Percentiles rank a stretch among this genome's conserved stretches.
Conservation (phyloP, 2,888 invertebrate species). For the Buathra laborator region DNA sequence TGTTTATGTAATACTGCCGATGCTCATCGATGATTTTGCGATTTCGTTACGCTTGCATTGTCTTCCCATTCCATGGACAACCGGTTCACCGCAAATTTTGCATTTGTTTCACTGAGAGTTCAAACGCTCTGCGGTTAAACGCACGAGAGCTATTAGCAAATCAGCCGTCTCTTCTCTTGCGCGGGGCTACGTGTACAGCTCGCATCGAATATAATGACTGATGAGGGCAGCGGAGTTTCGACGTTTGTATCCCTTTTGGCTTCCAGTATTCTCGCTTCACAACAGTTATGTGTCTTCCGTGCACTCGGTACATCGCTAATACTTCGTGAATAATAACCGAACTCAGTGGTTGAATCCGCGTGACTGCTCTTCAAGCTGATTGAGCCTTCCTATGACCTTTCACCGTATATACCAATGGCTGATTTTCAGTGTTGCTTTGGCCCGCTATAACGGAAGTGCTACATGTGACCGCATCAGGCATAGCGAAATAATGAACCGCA, state of each 20-base stretch:
- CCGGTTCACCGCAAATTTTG: slow-evolving; percentile 14
- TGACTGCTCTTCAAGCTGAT: slow-evolving; percentile 55
- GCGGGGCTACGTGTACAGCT: slow-evolving; percentile 35
- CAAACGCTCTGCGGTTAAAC: slow-evolving; percentile 70
- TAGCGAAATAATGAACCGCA: slow-evolving; percentile 60
- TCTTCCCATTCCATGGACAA: slow-evolving; percentile 14
- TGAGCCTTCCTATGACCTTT: slow-evolving; percentile 38
- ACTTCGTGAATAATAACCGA: slow-evolving; percentile 63
- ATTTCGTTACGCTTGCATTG: not conserved
- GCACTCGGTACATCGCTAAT: slow-evolving; percentile 54
- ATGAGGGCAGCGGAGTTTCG: slow-evolving; percentile 74
- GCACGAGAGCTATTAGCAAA: slow-evolving; percentile 77
- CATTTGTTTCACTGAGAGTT: slow-evolving; percentile 41
- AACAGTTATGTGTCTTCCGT: slow-evolving; percentile 41
- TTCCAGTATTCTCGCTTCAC: slow-evolving; percentile 8
- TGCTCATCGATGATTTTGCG: not conserved
- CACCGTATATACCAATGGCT: slow-evolving; percentile 14
- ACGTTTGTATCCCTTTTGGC: slow-evolving; percentile 54
- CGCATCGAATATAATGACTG: slow-evolving; percentile 69
- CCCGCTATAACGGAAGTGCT: slow-evolving; percentile 50
- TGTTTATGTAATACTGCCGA: no score
- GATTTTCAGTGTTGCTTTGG: slow-evolving; percentile 6
- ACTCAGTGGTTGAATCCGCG: slow-evolving; percentile 53
- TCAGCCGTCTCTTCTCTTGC: slow-evolving; percentile 74
- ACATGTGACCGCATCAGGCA: slow-evolving; percentile 57